A percentile compares a stretch with the other conserved stretches of the same genome.
phyloP scores from a whole-genome alignment of 2,113 vertebrate genomes.

The Laterallus jamaicensis region DNA sequence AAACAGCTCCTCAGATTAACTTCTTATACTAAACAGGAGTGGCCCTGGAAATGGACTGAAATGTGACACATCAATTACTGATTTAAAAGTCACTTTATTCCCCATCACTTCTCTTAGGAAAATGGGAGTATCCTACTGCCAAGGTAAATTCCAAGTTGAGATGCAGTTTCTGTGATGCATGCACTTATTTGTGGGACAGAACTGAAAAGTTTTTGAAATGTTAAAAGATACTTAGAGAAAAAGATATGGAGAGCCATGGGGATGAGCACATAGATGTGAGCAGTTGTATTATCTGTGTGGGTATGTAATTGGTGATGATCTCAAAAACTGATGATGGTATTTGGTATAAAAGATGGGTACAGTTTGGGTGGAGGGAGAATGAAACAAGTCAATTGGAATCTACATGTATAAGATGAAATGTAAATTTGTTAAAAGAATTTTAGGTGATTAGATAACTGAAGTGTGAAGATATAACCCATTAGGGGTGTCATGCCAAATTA shows the following conservation, averaged over 20 bases:
- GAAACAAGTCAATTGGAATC: neutral
- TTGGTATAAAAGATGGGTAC: neutral
- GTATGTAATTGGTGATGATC: neutral
- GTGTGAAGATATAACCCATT: conserved; percentile 82
- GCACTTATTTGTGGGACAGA: neutral
- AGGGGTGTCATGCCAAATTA: conserved; percentile 82
- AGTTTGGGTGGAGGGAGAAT: conserved; percentile 6
- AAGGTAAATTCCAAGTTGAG: neutral
- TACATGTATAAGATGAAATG: conserved; percentile 37
- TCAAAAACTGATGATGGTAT: neutral
- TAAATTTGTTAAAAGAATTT: conserved; percentile 66
- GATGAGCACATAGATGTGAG: neutral
- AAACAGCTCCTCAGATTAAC: neutral
- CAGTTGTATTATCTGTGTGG: neutral
- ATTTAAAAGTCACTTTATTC: neutral
- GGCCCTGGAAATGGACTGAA: neutral
- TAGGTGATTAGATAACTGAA: conserved; percentile 78
- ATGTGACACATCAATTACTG: neutral
- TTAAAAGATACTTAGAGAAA: neutral
- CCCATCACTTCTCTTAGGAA: neutral
- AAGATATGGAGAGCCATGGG: neutral
- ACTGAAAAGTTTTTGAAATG: neutral
- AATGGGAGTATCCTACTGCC: neutral
- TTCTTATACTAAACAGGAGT: neutral
- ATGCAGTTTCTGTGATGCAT: neutral